A percentile compares a stretch with the other conserved stretches of the same genome.
phyloP scores from a whole-genome alignment of 2,113 vertebrate genomes.

The Anoplopoma fimbria region DNA sequence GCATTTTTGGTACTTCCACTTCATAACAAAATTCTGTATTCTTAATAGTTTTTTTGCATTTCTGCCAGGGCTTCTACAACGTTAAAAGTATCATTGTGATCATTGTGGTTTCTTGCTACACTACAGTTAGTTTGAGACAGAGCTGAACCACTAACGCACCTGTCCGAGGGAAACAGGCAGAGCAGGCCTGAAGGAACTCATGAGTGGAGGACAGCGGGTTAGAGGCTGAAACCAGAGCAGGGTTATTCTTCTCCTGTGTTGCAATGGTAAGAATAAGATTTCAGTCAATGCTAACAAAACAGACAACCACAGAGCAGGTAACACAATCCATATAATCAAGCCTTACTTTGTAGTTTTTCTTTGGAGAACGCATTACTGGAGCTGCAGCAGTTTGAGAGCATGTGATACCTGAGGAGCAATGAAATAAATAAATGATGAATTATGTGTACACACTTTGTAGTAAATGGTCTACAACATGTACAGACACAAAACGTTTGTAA shows the following conservation, averaged over 20 bases:
- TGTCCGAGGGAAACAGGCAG: conserved; percentile 89
- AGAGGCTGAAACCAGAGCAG: conserved; percentile 62
- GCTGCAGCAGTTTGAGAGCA: conserved; percentile 12
- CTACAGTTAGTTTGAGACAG: not conserved
- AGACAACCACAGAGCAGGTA: not conserved
- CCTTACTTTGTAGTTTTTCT: conserved; percentile 66
- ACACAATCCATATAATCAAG: not conserved
- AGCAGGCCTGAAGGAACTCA: conserved; percentile 93
- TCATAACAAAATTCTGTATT: not conserved
- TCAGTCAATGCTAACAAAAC: conserved; percentile 10
- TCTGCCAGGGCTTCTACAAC: not conserved
- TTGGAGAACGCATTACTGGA: conserved; percentile 10
- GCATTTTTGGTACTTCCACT: not conserved
- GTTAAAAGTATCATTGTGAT: not conserved
- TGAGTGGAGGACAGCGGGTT: conserved; percentile 91
- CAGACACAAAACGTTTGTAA: not conserved
- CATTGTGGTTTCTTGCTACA: not conserved
- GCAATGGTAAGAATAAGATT: not conserved
- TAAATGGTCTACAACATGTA: not conserved
- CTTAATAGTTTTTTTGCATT: not conserved
- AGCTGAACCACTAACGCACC: conserved; percentile 74
- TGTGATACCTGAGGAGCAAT: conserved; percentile 48
- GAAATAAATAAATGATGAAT: not conserved
- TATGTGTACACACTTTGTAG: not conserved
- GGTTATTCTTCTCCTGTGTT: conserved; percentile 67